These are phyloP conservation scores for Leptinotarsa peninsularis DNA, from an alignment of 2,888 invertebrate species.

Conservation along the genomic window DNA sequence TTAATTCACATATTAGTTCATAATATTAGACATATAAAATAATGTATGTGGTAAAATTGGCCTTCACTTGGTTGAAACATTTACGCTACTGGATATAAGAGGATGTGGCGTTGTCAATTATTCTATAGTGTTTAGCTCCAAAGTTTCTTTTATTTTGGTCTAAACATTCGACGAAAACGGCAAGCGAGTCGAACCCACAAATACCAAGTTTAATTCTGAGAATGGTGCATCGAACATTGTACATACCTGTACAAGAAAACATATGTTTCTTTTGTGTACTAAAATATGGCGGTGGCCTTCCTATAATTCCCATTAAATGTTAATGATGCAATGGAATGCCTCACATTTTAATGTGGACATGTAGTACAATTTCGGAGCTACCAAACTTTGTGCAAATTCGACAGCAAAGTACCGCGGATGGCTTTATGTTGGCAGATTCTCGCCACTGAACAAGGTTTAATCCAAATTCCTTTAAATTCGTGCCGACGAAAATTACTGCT, in stretches of 20 bases:
- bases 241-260: constrained; percentile 59
- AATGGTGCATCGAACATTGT: constrained; percentile 57
- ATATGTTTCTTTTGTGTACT: constrained; percentile 64
- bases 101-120: too few relatives aligned
- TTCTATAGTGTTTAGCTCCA: too few relatives aligned
- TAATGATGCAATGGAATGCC: constrained; percentile 65
- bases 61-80: too few relatives aligned
- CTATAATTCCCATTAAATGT: constrained; percentile 66
- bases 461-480: constrained; percentile 57
- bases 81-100: too few relatives aligned
- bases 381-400: constrained; percentile 63
- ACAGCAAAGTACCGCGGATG: constrained; percentile 59
- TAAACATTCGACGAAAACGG: constrained; percentile 41
- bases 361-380: constrained; percentile 59
- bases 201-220: constrained; percentile 51
- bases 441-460: constrained; percentile 56
- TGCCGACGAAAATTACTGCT: constrained; percentile 48
- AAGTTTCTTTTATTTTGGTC: background rate
- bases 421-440: constrained; percentile 48
- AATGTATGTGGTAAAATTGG: too few relatives aligned
- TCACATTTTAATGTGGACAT: constrained; percentile 65
- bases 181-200: constrained; percentile 40
- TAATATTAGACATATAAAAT: too few relatives aligned
- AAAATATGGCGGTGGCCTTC: constrained; percentile 59
- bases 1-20: too few relatives aligned